Percentiles rank a stretch among this genome's conserved stretches.
Evolutionary conservation across 2,888 invertebrate genomes (phyloP).

Genomic region (Enoplolaimus lenunculus): DNA sequence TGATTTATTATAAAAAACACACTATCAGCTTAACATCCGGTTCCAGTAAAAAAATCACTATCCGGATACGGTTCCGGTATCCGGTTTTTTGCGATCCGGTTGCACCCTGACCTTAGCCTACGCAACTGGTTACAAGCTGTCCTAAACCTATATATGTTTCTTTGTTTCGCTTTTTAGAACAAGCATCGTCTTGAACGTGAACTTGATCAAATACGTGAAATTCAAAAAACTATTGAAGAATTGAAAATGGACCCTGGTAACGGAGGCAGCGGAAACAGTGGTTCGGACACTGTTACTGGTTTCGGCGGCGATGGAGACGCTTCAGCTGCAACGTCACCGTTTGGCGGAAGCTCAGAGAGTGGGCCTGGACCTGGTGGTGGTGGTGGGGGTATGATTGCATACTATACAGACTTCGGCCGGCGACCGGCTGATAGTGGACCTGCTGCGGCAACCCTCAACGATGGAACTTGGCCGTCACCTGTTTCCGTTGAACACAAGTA

Average conservation of each 20-base stretch:
- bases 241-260: slow-evolving; percentile 12
- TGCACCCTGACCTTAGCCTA: too few species aligned
- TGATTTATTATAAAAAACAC: too few species aligned
- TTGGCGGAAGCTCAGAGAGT: neutral
- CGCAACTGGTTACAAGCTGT: too few species aligned
- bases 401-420: neutral
- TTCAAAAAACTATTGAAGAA: slow-evolving; percentile 21
- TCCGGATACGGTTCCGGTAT: too few species aligned
- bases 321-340: neutral
- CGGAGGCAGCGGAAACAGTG: neutral
- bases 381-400: neutral
- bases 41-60: too few species aligned
- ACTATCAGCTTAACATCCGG: too few species aligned
- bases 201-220: slow-evolving; percentile 18
- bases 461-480: slow-evolving; percentile 11
- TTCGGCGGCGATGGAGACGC: neutral
- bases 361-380: too few species aligned
- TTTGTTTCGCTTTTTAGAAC: too few species aligned
- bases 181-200: slow-evolving; percentile 8
- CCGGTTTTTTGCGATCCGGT: too few species aligned
- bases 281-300: too few species aligned
- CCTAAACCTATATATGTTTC: too few species aligned
- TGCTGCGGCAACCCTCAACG: too few species aligned
- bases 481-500: slow-evolving; percentile 15
- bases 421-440: neutral